Conservation (phyloP, 2,888 invertebrate species). For the Stenodema calcarata region DNA sequence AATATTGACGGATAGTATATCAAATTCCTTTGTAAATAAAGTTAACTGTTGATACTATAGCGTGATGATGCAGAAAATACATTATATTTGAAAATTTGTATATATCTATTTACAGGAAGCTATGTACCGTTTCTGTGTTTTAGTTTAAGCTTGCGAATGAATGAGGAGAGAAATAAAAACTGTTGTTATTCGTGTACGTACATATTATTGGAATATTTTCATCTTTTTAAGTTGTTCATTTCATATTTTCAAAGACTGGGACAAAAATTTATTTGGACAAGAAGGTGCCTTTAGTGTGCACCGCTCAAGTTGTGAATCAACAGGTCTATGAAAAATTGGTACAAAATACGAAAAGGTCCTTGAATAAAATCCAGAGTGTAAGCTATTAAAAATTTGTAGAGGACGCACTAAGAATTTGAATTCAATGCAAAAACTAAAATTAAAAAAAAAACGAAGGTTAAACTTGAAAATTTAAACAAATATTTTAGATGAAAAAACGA, state of each 20-base stretch:
- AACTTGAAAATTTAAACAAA: neutral
- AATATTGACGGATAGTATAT: constrained; percentile 25
- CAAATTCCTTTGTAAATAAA: neutral
- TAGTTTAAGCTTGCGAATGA: neutral
- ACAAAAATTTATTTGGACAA: constrained; percentile 4
- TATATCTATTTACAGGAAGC: neutral
- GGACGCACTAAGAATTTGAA: constrained; percentile 22
- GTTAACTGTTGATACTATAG: neutral
- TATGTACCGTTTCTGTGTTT: constrained; percentile 40
- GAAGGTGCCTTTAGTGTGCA: constrained; percentile 51
- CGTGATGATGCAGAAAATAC: neutral
- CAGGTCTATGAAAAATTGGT: constrained; percentile 29
- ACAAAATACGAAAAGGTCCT: neutral
- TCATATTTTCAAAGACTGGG: constrained; percentile 47
- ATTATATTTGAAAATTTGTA: neutral
- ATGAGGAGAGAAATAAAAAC: neutral
- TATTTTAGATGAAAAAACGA: constrained; percentile 15
- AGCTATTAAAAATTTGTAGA: neutral
- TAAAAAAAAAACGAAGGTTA: constrained; percentile 20
- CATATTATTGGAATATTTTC: neutral
- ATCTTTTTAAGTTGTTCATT: neutral
- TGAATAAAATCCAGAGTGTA: neutral
- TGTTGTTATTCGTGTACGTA: neutral
- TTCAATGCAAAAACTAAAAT: neutral
- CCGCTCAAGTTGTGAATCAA: constrained; percentile 49